Base-by-base conservation (phyloP, 2,113 vertebrate genomes). In the Meles meles region DNA sequence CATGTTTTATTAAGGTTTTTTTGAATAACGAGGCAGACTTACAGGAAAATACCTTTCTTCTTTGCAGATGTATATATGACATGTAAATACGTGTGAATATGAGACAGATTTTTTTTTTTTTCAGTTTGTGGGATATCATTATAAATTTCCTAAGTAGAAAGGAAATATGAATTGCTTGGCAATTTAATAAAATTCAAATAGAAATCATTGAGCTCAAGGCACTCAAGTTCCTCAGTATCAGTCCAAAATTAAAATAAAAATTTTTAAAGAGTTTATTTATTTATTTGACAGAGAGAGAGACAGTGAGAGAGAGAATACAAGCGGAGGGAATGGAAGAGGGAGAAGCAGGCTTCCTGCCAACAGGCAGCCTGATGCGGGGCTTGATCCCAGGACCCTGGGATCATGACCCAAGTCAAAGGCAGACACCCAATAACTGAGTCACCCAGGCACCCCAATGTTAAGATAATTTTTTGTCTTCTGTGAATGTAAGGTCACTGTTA, bases 161-260 rank as follows among this genome's bases (percentile, higher is more conserved):
- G 69, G 5, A 92, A 95, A 95, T 90, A 94, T 20, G 90, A 90
- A 76, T 79, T 84, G 11, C 57, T 97, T 11, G 61, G 37, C 12
- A 87, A 52, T 94, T 25, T 92, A 93, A 90, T 89, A 96, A 55
- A 88, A 95, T 86, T 97, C 65, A 52, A 31, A 67, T 80, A 81
- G 82, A 88, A 96, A 92, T 92, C 93, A 81, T 63, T 90, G 63
- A 89, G 31, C 97, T 92, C 89, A 85, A 95, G 80, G 69, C 71
- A 59, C 9, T 92, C 31, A 92, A 81, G 31, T 88, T 95, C 87
- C n/a, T 95, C 23, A 88, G 52, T 72, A 61, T 76, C 39, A 57
- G 27, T 57, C 93, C 29, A 96, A 97, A 74, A 90, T 93, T 85
- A 76, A 97, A 95, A 81, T 61, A 87, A 59, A 42, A 59, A n/a